These are phyloP conservation scores for Platycheirus albimanus DNA, from an alignment of 2,888 invertebrate species.

Conservation along the genomic window DNA sequence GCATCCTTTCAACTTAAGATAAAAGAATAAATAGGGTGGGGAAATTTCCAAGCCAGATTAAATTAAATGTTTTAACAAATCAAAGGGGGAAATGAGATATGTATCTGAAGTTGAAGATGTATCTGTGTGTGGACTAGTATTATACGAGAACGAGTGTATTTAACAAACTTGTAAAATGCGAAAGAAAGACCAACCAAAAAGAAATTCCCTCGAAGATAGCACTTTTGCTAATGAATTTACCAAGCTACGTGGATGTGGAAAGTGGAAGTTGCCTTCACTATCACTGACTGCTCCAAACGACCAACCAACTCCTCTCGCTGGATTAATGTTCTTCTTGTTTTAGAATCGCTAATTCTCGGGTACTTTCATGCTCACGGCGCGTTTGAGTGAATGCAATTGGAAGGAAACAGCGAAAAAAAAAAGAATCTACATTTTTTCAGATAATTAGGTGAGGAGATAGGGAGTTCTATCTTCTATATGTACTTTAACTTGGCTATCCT, in stretches of 20 bases:
- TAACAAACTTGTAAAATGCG: slow-evolving; percentile 25
- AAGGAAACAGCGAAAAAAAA: slow-evolving; percentile 25
- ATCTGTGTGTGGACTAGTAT: no score
- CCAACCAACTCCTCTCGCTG: slow-evolving; percentile 15
- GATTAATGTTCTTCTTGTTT: slow-evolving; percentile 60
- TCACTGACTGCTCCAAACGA: slow-evolving; percentile 26
- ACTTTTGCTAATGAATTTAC: slow-evolving; percentile 71
- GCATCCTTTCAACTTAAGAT: slow-evolving; percentile 25
- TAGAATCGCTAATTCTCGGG: slow-evolving; percentile 58
- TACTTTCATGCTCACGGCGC: slow-evolving; percentile 43
- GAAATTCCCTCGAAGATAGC: slow-evolving; percentile 36
- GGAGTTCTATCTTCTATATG: slow-evolving; percentile 18
- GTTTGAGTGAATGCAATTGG: slow-evolving; percentile 50
- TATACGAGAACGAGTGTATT: neutral
- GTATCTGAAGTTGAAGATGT: no score
- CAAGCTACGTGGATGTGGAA: slow-evolving; percentile 53
- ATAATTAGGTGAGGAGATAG: slow-evolving; percentile 67
- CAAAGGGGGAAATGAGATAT: slow-evolving; percentile 45
- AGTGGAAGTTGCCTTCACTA: slow-evolving; percentile 40
- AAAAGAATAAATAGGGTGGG: neutral
- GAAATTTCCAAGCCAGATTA: slow-evolving; percentile 63
- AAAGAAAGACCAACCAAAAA: slow-evolving; percentile 39
- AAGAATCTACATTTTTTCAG: slow-evolving; percentile 51
- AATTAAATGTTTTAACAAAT: slow-evolving; percentile 71
- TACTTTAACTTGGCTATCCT: slow-evolving; percentile 53